Evolutionary conservation across 2,888 invertebrate species (phyloP), one percentile per base, ranked within the genome.

Genomic region (Thelaira solivaga): DNA sequence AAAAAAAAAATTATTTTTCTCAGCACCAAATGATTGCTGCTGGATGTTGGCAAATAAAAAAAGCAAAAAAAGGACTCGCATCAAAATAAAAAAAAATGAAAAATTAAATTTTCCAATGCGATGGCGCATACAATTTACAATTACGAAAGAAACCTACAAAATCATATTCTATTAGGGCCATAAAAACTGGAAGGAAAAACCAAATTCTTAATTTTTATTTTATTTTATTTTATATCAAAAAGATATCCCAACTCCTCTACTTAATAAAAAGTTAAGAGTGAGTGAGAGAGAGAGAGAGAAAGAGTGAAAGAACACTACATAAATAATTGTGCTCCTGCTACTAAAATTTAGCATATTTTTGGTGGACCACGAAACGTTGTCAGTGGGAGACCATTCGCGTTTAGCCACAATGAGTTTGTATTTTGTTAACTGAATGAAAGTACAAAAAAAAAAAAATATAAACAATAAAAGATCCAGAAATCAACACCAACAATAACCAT

Each of bases 341-440:
- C 77, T 61, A 67, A 72, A 73, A 72, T 76, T 76, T 57, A 74
- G 77, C 80, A 81, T 80, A 81, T 80, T 81, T 78, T 81, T 76
- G 81, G 81, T 81, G 81, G 81, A 82, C 82, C 82, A 81, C 82
- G 81, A 82, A 82, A 80, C 80, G 81, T 81, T 82, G 82, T 82
- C 82, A 82, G 82, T 81, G 82, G 82, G 79, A 81, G 81, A 81
- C 82, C 82, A 81, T 82, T 82, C 81, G 82, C 74, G 82, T 82
- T 68, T 80, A 81, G 82, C 81, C 82, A 74, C 82, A 82, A 82
- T 79, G 81, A 80, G 82, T 80, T 82, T 68, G 81, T 68, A 77
- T 69, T 78, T 74, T 73, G 55, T 62, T 69, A 78, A 74, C 69
- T 75, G 80, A 57, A 80, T 74, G 36, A 68, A 69, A 0, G 7